Evolutionary conservation across 1,140 invertebrate species (phyloP).

Genomic region (Drosophila baimaii): DNA sequence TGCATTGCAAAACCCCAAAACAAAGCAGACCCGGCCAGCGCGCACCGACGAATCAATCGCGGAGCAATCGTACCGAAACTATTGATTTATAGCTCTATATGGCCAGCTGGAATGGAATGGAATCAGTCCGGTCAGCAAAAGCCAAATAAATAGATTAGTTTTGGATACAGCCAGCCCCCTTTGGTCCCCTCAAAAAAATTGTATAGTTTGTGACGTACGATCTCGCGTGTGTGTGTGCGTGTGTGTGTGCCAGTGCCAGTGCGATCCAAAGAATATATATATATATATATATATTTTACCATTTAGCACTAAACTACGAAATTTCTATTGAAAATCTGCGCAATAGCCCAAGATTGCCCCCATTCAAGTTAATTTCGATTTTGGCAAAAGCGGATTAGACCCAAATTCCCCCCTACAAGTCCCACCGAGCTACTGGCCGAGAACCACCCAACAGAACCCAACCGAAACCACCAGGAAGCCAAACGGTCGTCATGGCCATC

Average conservation of each 20-base stretch:
- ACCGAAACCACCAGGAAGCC: constrained; percentile 32
- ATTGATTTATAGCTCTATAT: constrained; percentile 70
- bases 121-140: constrained; percentile 61
- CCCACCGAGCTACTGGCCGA: constrained; percentile 1
- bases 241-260: constrained; percentile 20
- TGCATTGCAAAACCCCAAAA: constrained; percentile 72
- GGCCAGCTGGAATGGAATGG: constrained; percentile 62
- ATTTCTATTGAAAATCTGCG: constrained; percentile 40
- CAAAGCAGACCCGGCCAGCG: constrained; percentile 49
- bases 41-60: constrained; percentile 35
- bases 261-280: constrained; percentile 31
- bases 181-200: constrained; percentile 8
- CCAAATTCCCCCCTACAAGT: not conserved
- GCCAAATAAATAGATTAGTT: constrained; percentile 81
- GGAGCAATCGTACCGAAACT: constrained; percentile 58
- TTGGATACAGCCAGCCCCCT: constrained; percentile 15
- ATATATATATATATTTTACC: constrained; percentile 44
- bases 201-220: constrained; percentile 68
- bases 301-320: constrained; percentile 31
- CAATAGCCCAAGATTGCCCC: constrained; percentile 35
- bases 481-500: constrained; percentile 48
- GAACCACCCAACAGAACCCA: constrained; percentile 4
- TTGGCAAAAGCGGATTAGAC: constrained; percentile 52
- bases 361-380: constrained; percentile 48
- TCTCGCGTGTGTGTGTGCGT: constrained; percentile 19